These are phyloP conservation scores for Dromius quadrimaculatus DNA, from an alignment of 2,888 invertebrate genomes.

Conservation along the genomic window DNA sequence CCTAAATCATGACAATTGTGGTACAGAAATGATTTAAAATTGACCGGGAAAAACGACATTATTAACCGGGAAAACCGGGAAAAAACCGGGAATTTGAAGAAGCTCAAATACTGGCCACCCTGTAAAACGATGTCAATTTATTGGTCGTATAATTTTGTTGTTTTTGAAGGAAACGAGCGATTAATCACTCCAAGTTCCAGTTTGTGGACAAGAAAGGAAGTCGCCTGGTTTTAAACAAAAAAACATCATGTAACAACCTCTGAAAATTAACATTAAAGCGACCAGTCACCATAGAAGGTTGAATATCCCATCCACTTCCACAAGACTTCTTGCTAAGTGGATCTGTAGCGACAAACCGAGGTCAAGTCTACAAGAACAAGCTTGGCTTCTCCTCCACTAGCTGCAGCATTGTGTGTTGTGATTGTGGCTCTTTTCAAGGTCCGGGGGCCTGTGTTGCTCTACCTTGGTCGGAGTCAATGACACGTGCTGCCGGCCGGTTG, in stretches of 20 bases:
- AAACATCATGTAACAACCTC: slow-evolving; percentile 20
- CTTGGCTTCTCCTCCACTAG: slow-evolving; percentile 38
- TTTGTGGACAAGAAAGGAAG: slow-evolving; percentile 7
- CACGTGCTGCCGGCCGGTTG: slow-evolving; percentile 63
- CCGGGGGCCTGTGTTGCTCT: slow-evolving; percentile 63
- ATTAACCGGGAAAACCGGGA: too few species aligned
- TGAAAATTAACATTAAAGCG: slow-evolving; percentile 23
- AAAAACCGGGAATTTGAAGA: too few species aligned
- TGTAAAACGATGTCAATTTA: too few species aligned
- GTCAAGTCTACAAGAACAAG: slow-evolving; percentile 27
- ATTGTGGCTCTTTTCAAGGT: slow-evolving; percentile 63
- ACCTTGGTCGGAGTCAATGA: slow-evolving; percentile 68
- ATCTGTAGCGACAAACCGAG: slow-evolving; percentile 3
- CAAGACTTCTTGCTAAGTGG: background rate
- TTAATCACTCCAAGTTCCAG: slow-evolving; percentile 16
- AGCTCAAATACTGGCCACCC: too few species aligned
- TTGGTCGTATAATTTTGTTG: background rate
- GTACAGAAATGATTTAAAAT: too few species aligned
- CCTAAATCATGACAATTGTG: too few species aligned
- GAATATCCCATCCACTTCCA: slow-evolving; percentile 8
- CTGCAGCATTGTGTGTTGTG: slow-evolving; percentile 29
- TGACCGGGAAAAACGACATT: too few species aligned
- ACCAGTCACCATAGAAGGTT: slow-evolving; percentile 22
- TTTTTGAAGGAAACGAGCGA: background rate
- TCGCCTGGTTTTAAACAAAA: slow-evolving; percentile 3